These are phyloP conservation scores for Adelognathus sp. DNA, from an alignment of 2,888 invertebrate species.

Conservation along the genomic window DNA sequence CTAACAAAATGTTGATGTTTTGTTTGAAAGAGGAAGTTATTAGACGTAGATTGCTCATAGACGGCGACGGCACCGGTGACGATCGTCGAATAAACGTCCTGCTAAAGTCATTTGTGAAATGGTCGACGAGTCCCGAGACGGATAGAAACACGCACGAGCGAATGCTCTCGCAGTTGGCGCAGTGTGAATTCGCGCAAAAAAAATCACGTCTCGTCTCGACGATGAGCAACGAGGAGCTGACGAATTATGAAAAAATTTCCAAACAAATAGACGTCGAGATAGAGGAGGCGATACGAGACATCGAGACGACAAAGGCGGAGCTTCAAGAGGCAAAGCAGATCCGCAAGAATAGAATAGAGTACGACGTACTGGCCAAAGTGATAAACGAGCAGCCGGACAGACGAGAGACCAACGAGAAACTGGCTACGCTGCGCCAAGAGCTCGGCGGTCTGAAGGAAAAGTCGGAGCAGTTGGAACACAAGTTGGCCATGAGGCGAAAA, in stretches of 20 bases:
- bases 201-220: slow-evolving; percentile 90
- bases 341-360: slow-evolving; percentile 94
- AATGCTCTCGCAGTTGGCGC: slow-evolving; percentile 91
- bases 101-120: slow-evolving; percentile 91
- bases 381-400: slow-evolving; percentile 95
- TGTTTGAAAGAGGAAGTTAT: slow-evolving; percentile 97
- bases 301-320: slow-evolving; percentile 91
- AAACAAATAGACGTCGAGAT: slow-evolving; percentile 90
- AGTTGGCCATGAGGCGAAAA: slow-evolving; percentile 91
- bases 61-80: slow-evolving; percentile 98
- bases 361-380: slow-evolving; percentile 95
- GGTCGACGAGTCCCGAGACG: slow-evolving; percentile 87
- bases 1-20: slow-evolving; percentile 61
- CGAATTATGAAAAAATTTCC: slow-evolving; percentile 91
- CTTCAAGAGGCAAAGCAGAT: slow-evolving; percentile 92
- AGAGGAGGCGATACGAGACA: slow-evolving; percentile 89
- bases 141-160: slow-evolving; percentile 85
- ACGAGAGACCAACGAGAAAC: slow-evolving; percentile 88
- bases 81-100: slow-evolving; percentile 94
- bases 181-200: slow-evolving; percentile 93
- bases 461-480: slow-evolving; percentile 88
- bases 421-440: slow-evolving; percentile 88
- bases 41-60: slow-evolving; percentile 93
- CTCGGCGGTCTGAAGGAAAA: slow-evolving; percentile 86
- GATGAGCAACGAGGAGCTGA: slow-evolving; percentile 92